phyloP scores from a whole-genome alignment of 2,888 invertebrate species.

The Drepana falcataria region DNA sequence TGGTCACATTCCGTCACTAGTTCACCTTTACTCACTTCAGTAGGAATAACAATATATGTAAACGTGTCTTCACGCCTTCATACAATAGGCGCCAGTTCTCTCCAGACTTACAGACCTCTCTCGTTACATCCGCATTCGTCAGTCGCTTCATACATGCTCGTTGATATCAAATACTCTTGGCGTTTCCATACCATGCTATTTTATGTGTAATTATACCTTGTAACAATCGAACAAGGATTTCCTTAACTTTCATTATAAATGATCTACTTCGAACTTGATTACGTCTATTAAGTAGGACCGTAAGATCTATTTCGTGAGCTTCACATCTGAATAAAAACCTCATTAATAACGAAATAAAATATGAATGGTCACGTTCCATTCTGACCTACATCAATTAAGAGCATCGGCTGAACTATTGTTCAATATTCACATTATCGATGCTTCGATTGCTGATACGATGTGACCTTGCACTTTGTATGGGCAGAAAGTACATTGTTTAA shows the following conservation, averaged over 20 bases:
- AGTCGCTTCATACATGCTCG: too few relatives aligned
- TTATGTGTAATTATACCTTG: background rate
- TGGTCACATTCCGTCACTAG: too few relatives aligned
- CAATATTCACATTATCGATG: slow-evolving; percentile 29
- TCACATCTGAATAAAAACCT: slow-evolving; percentile 3
- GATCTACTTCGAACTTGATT: background rate
- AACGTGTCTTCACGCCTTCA: too few relatives aligned
- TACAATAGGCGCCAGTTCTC: too few relatives aligned
- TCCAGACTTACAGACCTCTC: too few relatives aligned
- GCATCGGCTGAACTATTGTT: slow-evolving; percentile 41
- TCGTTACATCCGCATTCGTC: too few relatives aligned
- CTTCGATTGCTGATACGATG: slow-evolving; percentile 29
- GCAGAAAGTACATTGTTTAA: slow-evolving; percentile 43
- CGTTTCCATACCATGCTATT: too few relatives aligned
- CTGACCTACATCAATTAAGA: slow-evolving; percentile 47
- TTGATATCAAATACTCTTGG: too few relatives aligned
- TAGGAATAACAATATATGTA: too few relatives aligned
- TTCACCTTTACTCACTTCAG: too few relatives aligned
- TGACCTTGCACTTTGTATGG: slow-evolving; percentile 37
- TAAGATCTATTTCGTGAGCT: slow-evolving; percentile 5
- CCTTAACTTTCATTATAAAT: background rate
- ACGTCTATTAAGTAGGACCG: slow-evolving; percentile 6
- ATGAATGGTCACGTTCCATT: slow-evolving; percentile 18
- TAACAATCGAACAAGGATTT: slow-evolving; percentile 8
- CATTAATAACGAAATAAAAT: slow-evolving; percentile 18